phyloP scores from a whole-genome alignment of 2,888 invertebrate genomes.

The Trisateles emortualis region DNA sequence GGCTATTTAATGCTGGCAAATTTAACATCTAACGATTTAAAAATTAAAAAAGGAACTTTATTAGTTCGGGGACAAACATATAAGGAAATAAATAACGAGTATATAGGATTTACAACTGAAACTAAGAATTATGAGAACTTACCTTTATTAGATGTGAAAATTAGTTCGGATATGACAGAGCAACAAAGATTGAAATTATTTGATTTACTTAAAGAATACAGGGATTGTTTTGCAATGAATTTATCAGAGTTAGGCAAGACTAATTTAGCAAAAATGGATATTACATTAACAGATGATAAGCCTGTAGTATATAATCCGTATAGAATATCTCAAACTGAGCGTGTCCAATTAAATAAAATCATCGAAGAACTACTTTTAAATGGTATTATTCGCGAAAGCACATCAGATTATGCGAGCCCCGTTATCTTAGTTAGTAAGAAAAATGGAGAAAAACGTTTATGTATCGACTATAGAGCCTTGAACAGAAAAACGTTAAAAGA shows the following conservation, averaged over 20 bases:
- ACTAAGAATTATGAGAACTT: neutral
- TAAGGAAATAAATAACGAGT: neutral
- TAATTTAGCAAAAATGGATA: slow-evolving; percentile 4
- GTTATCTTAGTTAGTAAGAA: slow-evolving; percentile 23
- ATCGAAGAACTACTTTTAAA: neutral
- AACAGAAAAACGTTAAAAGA: slow-evolving; percentile 32
- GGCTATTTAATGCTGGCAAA: too few relatives aligned
- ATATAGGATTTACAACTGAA: neutral
- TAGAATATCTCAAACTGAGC: slow-evolving; percentile 4
- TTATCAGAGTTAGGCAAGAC: neutral
- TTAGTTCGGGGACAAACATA: neutral
- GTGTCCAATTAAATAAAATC: neutral
- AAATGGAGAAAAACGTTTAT: slow-evolving; percentile 37
- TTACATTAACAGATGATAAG: neutral
- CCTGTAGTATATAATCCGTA: slow-evolving; percentile 4
- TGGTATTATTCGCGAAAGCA: neutral
- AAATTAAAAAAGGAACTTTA: neutral
- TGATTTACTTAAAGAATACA: slow-evolving; percentile 11
- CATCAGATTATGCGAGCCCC: slow-evolving; percentile 9
- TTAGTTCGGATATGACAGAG: slow-evolving; percentile 11
- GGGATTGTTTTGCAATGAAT: slow-evolving; percentile 2
- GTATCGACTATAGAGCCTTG: slow-evolving; percentile 28
- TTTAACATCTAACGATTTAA: neutral
- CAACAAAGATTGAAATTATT: too few relatives aligned
- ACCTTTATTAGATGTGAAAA: neutral